Percentiles rank a stretch among this genome's conserved stretches.
Conservation (phyloP, 2,888 invertebrate species). For the Eristalis tenax region DNA sequence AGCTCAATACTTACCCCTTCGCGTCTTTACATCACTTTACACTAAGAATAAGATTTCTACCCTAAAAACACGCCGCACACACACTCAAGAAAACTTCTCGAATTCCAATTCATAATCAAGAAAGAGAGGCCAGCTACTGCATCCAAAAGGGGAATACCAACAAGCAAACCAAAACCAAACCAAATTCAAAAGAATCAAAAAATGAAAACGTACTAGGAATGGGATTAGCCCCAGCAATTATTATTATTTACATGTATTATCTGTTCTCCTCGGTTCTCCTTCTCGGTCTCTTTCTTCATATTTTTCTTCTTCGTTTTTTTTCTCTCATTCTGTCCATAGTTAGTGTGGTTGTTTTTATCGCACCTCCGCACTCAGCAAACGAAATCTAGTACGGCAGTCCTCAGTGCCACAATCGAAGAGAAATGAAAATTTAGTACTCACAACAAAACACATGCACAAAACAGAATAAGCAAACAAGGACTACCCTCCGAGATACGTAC, state of each 20-base stretch:
- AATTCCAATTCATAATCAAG: slow-evolving; percentile 45
- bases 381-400: slow-evolving; percentile 41
- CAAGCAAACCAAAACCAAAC: background rate
- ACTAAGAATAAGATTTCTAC: slow-evolving; percentile 23
- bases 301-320: slow-evolving; percentile 5
- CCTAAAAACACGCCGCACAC: slow-evolving; percentile 14
- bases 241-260: slow-evolving; percentile 61
- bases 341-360: slow-evolving; percentile 5
- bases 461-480: slow-evolving; percentile 52
- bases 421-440: slow-evolving; percentile 42
- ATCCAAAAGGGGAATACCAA: slow-evolving; percentile 23
- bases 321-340: slow-evolving; percentile 37
- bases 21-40: background rate
- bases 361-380: slow-evolving; percentile 22
- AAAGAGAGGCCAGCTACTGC: slow-evolving; percentile 39
- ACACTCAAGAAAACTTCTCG: slow-evolving; percentile 16
- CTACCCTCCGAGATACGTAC: slow-evolving; percentile 36
- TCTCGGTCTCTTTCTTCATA: background rate
- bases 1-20: slow-evolving; percentile 5
- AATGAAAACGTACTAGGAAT: slow-evolving; percentile 42
- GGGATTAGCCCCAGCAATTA: slow-evolving; percentile 44
- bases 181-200: slow-evolving; percentile 19
- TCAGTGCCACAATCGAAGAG: slow-evolving; percentile 16
- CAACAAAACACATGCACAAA: slow-evolving; percentile 44
- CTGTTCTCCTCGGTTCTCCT: slow-evolving; percentile 35